Conservation (phyloP, 2,113 vertebrate species). For the Choloepus hoffmanni region DNA sequence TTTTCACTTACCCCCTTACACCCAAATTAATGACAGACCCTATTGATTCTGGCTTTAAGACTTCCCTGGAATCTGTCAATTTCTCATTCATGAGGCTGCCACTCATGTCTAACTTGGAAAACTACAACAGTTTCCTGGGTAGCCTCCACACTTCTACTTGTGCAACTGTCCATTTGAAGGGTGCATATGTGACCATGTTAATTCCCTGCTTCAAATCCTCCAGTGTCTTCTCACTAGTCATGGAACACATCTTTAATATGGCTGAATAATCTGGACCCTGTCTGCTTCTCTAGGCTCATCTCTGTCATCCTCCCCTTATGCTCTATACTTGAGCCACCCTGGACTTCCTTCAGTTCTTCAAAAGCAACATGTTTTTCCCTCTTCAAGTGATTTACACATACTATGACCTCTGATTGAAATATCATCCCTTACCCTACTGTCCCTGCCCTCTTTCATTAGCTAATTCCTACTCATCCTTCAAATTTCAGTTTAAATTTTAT, state of each 20-base stretch:
- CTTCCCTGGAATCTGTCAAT: neutral
- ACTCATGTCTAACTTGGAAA: neutral
- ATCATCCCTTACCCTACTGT: neutral
- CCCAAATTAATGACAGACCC: neutral
- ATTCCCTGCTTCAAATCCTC: neutral
- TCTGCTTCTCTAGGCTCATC: neutral
- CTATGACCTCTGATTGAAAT: neutral
- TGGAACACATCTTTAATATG: neutral
- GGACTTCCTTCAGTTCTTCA: neutral
- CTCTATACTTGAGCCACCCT: too few species aligned
- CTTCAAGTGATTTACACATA: neutral
- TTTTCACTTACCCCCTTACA: neutral
- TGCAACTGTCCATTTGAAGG: neutral
- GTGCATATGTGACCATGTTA: too few species aligned
- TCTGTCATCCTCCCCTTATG: neutral
- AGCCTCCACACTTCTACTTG: neutral
- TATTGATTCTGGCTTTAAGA: neutral
- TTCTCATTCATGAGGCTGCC: neutral
- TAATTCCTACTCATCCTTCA: neutral
- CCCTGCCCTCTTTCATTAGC: neutral
- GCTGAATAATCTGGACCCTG: neutral
- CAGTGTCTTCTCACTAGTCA: neutral
- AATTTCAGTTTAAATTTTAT: neutral
- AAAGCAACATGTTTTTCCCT: neutral
- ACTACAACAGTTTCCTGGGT: neutral